phyloP scores from a whole-genome alignment of 1,140 invertebrate genomes.

The Camponotus pennsylvanicus region DNA sequence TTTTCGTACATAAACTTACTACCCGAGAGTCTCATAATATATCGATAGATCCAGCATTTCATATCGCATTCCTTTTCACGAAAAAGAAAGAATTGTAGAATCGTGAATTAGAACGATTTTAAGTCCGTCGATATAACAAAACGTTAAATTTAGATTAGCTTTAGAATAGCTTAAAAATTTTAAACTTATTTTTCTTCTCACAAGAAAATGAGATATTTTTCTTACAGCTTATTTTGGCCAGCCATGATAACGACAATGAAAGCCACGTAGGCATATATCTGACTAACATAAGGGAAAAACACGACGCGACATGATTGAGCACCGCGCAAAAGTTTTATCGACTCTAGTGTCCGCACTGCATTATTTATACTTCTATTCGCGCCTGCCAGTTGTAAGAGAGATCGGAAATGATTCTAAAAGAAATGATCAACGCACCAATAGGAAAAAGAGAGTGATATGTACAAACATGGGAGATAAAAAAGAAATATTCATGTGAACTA shows the following conservation, averaged over 20 bases:
- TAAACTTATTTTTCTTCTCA: not conserved
- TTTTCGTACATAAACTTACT: slow-evolving; percentile 64
- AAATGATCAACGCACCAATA: not conserved
- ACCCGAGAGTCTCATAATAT: slow-evolving; percentile 67
- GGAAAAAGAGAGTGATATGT: not conserved
- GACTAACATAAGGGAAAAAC: not conserved
- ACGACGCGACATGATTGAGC: slow-evolving; percentile 21
- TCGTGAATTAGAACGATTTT: not conserved
- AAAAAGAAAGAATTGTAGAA: not conserved
- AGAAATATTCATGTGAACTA: not conserved
- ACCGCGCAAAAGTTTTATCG: not conserved
- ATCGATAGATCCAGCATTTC: slow-evolving; percentile 64
- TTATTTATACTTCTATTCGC: slow-evolving; percentile 57
- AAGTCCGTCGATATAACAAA: not conserved
- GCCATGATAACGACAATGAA: not conserved
- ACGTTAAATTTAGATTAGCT: not conserved
- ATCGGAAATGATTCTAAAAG: slow-evolving; percentile 1
- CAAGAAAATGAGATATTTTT: not conserved
- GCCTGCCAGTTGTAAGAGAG: not conserved
- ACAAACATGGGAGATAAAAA: not conserved
- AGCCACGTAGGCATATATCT: slow-evolving; percentile 1
- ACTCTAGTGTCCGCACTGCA: not conserved
- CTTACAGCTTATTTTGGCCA: slow-evolving; percentile 34
- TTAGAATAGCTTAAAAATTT: not conserved
- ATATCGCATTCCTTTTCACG: slow-evolving; percentile 56